Evolutionary conservation across 2,113 vertebrate species (phyloP), one percentile per base, ranked within the genome.

Genomic region (Chaenogobius annularis): DNA sequence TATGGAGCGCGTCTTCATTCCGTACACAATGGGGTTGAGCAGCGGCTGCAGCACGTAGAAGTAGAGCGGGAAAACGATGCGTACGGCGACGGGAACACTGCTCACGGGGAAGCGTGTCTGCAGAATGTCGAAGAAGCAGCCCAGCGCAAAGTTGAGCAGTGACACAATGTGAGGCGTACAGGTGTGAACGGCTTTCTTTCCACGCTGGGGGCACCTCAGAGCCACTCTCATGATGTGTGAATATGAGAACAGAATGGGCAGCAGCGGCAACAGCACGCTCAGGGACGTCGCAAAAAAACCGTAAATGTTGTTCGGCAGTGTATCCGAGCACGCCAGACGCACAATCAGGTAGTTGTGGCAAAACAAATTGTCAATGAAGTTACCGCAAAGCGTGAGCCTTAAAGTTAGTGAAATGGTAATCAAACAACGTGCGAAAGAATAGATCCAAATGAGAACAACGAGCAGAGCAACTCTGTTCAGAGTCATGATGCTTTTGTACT

Each of bases 401-500:
- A 59, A 31, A 10, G 10, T 56, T 0, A 56, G n/a, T 1, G 55
- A 56, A 56, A 56, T 56, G 10, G 55, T 56, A 56, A 56, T 56
- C 19, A 23, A n/a, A 13, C 55, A 56, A 3, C 55, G n/a, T 12
- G 3, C 20, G 55, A 56, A 56, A 3, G 55, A 23, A 12, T 56
- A 56, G 22, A 56, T 23, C 55, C 55, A 56, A 56, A 56, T 56
- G 20, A 56, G 22, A 23, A 23, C 55, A 23, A 56, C 22, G 0
- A 56, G n/a, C 20, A 56, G 55, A 23, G 55, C n/a, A 13, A 22
- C 55, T 56, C 23, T 56, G 55, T 56, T 56, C 20, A 56, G n/a
- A 23, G 89, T 84, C 87, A 92, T 90, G 40, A 92, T 26, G 3
- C 66, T 48, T 0, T 23, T 70, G 75, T 92, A 91, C 55, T 83